Conservation (phyloP, 2,888 invertebrate genomes). For the Idaea straminata region DNA sequence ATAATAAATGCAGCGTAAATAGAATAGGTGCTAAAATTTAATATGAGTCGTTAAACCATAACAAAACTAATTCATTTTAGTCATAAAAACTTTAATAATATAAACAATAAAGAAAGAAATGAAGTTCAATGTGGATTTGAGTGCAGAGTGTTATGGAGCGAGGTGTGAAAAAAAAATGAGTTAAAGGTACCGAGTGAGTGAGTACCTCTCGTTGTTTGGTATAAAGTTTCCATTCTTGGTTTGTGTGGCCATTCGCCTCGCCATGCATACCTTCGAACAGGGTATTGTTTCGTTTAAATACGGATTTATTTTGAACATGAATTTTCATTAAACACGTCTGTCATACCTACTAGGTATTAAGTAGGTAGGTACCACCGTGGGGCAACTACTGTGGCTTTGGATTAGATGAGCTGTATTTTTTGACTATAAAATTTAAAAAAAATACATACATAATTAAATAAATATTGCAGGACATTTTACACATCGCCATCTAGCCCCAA, state of each 20-base stretch:
- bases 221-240: conserved; percentile 45
- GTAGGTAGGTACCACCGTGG: neutral
- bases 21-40: conserved; percentile 25
- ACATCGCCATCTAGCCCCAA: too few species aligned
- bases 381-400: neutral
- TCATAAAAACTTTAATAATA: conserved; percentile 48
- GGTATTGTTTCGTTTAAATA: conserved; percentile 22
- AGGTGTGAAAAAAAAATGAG: conserved; percentile 51
- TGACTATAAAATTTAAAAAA: too few species aligned
- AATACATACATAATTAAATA: too few species aligned
- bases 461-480: too few species aligned
- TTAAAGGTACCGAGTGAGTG: conserved; percentile 41
- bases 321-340: neutral
- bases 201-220: conserved; percentile 26
- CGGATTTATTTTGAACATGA: neutral
- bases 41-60: conserved; percentile 33
- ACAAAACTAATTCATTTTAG: conserved; percentile 42
- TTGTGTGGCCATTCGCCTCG: conserved; percentile 49
- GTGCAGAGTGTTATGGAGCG: conserved; percentile 20
- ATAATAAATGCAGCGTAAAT: conserved; percentile 23
- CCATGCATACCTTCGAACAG: conserved; percentile 29
- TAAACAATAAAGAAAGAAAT: conserved; percentile 44
- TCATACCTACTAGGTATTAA: neutral
- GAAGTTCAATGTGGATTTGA: conserved; percentile 31
- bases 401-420: neutral